Evolutionary conservation across 1,140 invertebrate species (phyloP).

Genomic region (Thrips palmi): DNA sequence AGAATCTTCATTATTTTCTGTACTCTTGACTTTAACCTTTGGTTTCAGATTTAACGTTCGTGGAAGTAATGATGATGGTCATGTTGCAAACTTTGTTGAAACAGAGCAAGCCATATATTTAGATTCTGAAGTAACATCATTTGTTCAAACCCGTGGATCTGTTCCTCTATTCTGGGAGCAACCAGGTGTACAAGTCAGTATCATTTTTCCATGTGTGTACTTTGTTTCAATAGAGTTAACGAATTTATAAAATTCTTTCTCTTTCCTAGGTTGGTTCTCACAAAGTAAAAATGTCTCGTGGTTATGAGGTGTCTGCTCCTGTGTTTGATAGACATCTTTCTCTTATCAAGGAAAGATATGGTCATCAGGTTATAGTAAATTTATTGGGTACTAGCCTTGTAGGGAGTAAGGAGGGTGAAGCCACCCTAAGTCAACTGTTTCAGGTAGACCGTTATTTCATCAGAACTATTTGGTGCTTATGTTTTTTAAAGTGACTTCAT

Average conservation of each 20-base stretch:
- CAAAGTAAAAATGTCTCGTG: conserved; percentile 91
- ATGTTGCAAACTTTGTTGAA: conserved; percentile 99
- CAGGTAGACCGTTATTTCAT: conserved; percentile 30
- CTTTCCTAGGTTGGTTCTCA: conserved; percentile 75
- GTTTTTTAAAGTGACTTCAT: background rate
- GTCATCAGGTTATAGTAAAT: conserved; percentile 81
- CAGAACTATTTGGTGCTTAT: background rate
- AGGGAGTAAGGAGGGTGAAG: conserved; percentile 92
- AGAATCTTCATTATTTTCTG: conserved; percentile 8
- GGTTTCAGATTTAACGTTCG: conserved; percentile 76
- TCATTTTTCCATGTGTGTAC: conserved; percentile 2
- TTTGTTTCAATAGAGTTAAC: conserved; percentile 7
- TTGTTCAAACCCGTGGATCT: conserved; percentile 81
- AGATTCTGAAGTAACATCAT: conserved; percentile 69
- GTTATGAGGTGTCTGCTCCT: conserved; percentile 77
- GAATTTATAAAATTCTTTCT: conserved; percentile 9
- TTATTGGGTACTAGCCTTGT: conserved; percentile 72
- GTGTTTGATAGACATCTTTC: conserved; percentile 84
- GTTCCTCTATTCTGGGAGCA: conserved; percentile 99
- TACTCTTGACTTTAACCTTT: conserved; percentile 11
- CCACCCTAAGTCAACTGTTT: conserved; percentile 85
- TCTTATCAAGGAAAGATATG: conserved; percentile 77
- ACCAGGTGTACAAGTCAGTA: conserved; percentile 74
- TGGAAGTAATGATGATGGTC: conserved; percentile 96
- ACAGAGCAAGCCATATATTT: conserved; percentile 92